phyloP scores from a whole-genome alignment of 2,797 vertebrate species.

The Onychomys torridus region DNA sequence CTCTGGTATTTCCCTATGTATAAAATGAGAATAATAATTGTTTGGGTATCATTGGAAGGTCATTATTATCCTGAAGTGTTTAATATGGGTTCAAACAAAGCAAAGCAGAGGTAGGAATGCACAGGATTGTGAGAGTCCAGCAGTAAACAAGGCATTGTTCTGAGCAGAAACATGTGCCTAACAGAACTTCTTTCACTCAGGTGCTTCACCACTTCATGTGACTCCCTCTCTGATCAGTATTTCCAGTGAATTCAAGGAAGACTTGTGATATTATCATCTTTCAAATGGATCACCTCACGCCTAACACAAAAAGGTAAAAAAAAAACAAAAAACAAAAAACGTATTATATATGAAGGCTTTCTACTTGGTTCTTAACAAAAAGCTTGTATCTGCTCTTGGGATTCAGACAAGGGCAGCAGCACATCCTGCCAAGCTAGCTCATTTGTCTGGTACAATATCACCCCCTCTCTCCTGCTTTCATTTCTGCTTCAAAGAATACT shows the following conservation, averaged over 20 bases:
- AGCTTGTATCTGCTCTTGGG: rapidly evolving
- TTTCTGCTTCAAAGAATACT: background rate
- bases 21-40: background rate
- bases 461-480: background rate
- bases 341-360: background rate
- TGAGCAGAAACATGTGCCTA: background rate
- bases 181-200: background rate
- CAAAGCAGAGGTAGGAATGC: no score
- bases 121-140: no score
- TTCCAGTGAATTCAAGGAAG: rapidly evolving
- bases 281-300: background rate
- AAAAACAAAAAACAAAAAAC: no score
- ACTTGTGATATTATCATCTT: background rate
- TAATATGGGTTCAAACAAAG: background rate
- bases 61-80: no score
- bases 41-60: no score
- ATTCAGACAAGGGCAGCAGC: background rate
- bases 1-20: background rate
- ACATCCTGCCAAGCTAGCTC: background rate
- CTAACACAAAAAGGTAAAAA: rapidly evolving
- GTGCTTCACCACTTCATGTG: background rate
- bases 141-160: background rate
- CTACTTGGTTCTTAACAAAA: background rate
- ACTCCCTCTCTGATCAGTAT: background rate
- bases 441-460: background rate